Evolutionary conservation across 2,888 invertebrate species (phyloP), one percentile per base, ranked within the genome.

Genomic region (Notodonta ziczac): DNA sequence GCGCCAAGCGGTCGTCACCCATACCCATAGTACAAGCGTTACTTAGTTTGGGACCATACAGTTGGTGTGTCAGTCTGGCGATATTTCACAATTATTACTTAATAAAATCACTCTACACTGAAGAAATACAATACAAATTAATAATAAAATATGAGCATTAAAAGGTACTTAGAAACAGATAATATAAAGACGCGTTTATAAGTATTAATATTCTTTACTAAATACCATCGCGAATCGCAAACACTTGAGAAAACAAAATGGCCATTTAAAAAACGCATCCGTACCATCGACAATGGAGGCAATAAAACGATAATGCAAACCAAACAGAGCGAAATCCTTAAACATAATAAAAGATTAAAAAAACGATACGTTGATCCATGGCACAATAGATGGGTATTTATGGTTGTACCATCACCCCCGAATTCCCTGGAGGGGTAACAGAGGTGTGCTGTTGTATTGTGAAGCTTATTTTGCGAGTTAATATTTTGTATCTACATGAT

Each of bases 201-300:
- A 35, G 35, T 39, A 40, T 59, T 51, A 55, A 55, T 46, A 46
- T 5, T 46, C 46, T 46, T n/a, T 46, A 46, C 12, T 12, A 52
- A 10, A 52, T 4, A 52, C 10, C 54, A 14, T 16, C 7, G 56
- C 24, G 39, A 44, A 52, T 52, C 24, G 40, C 14, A 52, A 52
- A 58, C 58, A 58, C 58, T 58, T 58, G 58, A 58, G 58, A 58
- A 58, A 58, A 58, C 58, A 56, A 44, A 56, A 44, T 44, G 56
- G 56, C 24, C 2, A n/a, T 12, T 16, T 16, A 44, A 56, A 56
- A 58, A 58, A 58, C 14, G 16, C n/a, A 58, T 14, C 16, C 42
- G 44, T 6, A 56, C 56, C 56, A 56, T 40, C 53, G 52, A 58
- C 58, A 51, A 58, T 58, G n/a, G 51, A 44, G 24, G 39, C 52